phyloP scores from a whole-genome alignment of 2,888 invertebrate species.

The Drymonia ruficornis region DNA sequence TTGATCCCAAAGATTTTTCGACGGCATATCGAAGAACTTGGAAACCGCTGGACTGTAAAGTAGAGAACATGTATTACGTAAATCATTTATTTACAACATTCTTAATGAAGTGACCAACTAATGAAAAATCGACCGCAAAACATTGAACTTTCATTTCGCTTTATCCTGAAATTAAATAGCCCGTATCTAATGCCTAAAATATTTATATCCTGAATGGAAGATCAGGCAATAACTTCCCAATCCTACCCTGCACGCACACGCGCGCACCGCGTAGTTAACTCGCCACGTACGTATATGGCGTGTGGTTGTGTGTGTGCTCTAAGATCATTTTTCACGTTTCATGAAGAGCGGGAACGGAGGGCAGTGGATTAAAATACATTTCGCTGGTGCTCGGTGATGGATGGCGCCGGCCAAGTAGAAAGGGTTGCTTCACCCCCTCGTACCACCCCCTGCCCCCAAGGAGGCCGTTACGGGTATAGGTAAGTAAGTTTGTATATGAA shows the following conservation, averaged over 20 bases:
- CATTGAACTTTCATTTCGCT: not conserved
- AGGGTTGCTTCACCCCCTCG: slow-evolving; percentile 61
- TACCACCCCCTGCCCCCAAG: slow-evolving; percentile 19
- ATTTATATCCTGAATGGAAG: slow-evolving; percentile 9
- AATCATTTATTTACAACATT: no score
- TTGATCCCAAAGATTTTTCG: no score
- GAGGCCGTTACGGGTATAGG: slow-evolving; percentile 20
- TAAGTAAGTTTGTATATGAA: slow-evolving; percentile 56
- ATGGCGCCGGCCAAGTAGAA: slow-evolving; percentile 63
- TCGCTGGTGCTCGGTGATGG: slow-evolving; percentile 76
- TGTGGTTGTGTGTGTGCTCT: slow-evolving; percentile 39
- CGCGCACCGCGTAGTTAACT: slow-evolving; percentile 24
- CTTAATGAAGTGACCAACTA: no score
- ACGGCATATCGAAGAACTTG: no score
- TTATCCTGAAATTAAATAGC: slow-evolving; percentile 14
- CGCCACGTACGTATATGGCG: slow-evolving; percentile 11
- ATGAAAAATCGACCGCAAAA: not conserved
- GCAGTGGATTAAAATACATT: slow-evolving; percentile 84
- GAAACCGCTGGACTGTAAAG: no score
- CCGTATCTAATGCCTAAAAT: slow-evolving; percentile 22
- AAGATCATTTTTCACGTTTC: slow-evolving; percentile 84
- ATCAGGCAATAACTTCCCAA: slow-evolving; percentile 30
- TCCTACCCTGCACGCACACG: slow-evolving; percentile 16
- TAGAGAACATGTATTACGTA: no score
- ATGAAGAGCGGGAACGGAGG: slow-evolving; percentile 76